These are phyloP conservation scores for Harlomillsia oculata DNA, from an alignment of 1,140 invertebrate species.

Conservation along the genomic window DNA sequence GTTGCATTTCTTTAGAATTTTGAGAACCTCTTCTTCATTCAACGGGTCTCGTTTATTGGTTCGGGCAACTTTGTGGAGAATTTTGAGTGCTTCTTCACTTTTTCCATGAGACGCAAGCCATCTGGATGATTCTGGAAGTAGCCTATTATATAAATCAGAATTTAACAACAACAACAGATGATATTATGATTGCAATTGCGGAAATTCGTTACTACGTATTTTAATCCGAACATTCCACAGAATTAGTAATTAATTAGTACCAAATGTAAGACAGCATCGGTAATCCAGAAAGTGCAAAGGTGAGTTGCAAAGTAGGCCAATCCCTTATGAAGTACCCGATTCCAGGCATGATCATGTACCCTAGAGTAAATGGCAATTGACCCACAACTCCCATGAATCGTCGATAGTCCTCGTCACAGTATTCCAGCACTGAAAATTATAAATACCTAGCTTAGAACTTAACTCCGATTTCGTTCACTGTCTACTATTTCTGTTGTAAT, in stretches of 20 bases:
- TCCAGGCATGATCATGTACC: constrained; percentile 59
- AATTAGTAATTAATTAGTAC: no score
- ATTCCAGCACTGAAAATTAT: constrained; percentile 3
- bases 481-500: no score
- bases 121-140: constrained; percentile 72
- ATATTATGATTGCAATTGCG: not conserved
- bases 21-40: not conserved
- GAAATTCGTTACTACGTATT: constrained; percentile 5
- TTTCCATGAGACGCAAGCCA: constrained; percentile 68
- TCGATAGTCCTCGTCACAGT: constrained; percentile 12
- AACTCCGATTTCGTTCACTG: no score
- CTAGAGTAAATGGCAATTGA: constrained; percentile 45
- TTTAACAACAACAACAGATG: not conserved
- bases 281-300: constrained; percentile 57
- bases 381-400: constrained; percentile 2
- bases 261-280: constrained; percentile 56
- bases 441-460: constrained; percentile 30
- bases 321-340: constrained; percentile 59
- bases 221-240: no score
- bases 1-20: not conserved
- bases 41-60: constrained; percentile 40
- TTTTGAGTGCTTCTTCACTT: constrained; percentile 54
- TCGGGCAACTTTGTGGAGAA: constrained; percentile 56
- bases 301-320: constrained; percentile 61
- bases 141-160: constrained; percentile 39